Conservation (phyloP, 2,797 vertebrate species). For the Pseudomugil tenellus region DNA sequence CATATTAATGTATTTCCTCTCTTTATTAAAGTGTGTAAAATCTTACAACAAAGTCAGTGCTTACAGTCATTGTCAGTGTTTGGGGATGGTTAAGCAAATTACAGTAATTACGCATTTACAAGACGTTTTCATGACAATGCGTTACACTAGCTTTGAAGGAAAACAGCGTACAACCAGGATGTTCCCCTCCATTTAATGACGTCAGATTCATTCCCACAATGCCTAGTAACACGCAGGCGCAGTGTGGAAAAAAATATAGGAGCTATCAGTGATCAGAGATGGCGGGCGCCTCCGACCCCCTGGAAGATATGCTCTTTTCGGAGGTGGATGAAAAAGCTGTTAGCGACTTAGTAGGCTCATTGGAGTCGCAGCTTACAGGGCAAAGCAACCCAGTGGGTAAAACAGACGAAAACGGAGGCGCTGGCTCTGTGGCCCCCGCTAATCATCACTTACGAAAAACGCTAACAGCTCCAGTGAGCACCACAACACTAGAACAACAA, state of each 20-base stretch:
- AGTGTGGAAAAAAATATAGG: slow-evolving; percentile 62
- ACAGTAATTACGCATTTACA: neutral
- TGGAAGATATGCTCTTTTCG: slow-evolving; percentile 90
- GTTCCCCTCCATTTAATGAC: slow-evolving; percentile 60
- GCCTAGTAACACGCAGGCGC: slow-evolving; percentile 87
- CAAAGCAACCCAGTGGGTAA: slow-evolving; percentile 75
- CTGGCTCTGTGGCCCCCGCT: slow-evolving; percentile 76
- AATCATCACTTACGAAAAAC: slow-evolving; percentile 84
- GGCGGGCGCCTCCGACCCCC: slow-evolving; percentile 85
- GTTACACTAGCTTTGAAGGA: neutral
- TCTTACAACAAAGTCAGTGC: neutral
- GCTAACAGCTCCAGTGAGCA: slow-evolving; percentile 81
- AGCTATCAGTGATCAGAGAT: slow-evolving; percentile 84
- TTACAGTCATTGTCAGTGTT: no score
- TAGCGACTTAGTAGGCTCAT: slow-evolving; percentile 88
- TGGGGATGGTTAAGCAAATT: no score
- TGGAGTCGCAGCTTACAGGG: slow-evolving; percentile 87
- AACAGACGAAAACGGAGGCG: slow-evolving; percentile 76
- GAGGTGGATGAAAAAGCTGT: slow-evolving; percentile 92
- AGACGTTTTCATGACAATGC: neutral
- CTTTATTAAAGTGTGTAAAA: neutral
- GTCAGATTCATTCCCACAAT: slow-evolving; percentile 86
- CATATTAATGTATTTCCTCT: neutral
- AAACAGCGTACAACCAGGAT: neutral
- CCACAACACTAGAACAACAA: slow-evolving; percentile 82